A percentile compares a stretch with the other conserved stretches of the same genome.
These are phyloP conservation scores for Lerista edwardsae DNA, from an alignment of 2,797 vertebrate genomes.

Conservation along the genomic window DNA sequence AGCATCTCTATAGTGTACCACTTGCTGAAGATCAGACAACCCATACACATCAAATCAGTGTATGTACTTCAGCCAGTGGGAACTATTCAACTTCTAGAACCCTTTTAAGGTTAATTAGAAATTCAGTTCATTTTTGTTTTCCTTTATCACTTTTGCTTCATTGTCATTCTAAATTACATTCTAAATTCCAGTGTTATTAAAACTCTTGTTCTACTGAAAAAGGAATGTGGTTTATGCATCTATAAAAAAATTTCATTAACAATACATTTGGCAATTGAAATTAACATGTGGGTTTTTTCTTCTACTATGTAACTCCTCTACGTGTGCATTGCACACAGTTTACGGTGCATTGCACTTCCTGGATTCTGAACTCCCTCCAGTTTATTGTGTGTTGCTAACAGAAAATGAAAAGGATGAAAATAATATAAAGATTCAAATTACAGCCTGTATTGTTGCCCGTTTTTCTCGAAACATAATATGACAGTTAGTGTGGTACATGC, in stretches of 20 bases:
- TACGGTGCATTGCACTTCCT: neutral
- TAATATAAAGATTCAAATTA: neutral
- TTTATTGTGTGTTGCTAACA: neutral
- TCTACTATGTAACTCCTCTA: neutral
- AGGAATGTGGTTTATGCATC: neutral
- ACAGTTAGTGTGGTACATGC: too few relatives aligned
- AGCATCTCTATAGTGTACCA: neutral
- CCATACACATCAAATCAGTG: neutral
- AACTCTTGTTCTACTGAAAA: neutral
- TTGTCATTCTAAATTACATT: neutral
- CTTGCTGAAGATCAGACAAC: neutral
- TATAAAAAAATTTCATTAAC: neutral
- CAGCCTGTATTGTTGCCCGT: too few relatives aligned
- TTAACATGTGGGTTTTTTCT: neutral
- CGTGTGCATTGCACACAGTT: neutral
- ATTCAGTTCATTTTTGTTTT: neutral
- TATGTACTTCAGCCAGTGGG: neutral
- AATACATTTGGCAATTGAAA: neutral
- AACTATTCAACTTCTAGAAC: neutral
- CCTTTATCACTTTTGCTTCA: neutral
- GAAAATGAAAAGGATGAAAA: neutral
- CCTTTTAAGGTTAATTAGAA: neutral
- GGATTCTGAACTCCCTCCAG: neutral
- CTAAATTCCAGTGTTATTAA: neutral
- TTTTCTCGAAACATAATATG: too few relatives aligned